Base-by-base conservation (phyloP, 2,888 invertebrate genomes). In the Pristionchus fissidentatus region DNA sequence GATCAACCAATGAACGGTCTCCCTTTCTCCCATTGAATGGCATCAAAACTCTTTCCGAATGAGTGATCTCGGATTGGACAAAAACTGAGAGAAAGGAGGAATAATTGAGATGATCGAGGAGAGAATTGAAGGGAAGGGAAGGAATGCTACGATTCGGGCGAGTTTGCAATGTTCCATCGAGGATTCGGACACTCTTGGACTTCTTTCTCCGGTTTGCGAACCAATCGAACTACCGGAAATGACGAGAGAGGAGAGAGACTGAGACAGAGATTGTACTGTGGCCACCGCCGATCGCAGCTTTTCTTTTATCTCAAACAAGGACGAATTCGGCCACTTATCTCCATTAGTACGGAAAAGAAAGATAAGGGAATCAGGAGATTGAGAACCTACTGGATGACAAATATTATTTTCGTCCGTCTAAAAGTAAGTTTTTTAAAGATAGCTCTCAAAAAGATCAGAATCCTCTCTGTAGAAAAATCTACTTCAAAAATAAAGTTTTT, bases 261-360 rank as follows among this genome's bases (percentile, higher is more conserved):
- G 62, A 35, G 35, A 35, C 15, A 32, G 29, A 19, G 19, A 62
- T 62, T 10, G 62, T 62, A 35, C 62, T 62, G 62, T 62, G 35
- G 29, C 62, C 62, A 62, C 35, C 62, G 35, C 19, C 35, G 32
- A 35, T 13, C 10, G 2, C 15, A 13, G 62, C 62, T 32, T 35
- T 62, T 62, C 62, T 62, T 62, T 62, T 35, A 62, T 62, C 62
- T 62, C 62, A 62, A 62, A 62, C 62, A 62, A 62, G n/a, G 62
- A 57, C 1, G 62, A 35, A n/a, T n/a, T n/a, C n/a, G n/a, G n/a
- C 15, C 62, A 62, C 62, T 62, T 35, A 10, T 32, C 7, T 29
- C 35, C 32, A 62, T 62, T 62, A 62, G 62, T 35, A 32, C 62
- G 10, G 13, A 62, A 32, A 35, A 62, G 62, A 62, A 26, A 57